Conservation (phyloP, 2,888 invertebrate genomes). For the Temnothorax rugatulus region DNA sequence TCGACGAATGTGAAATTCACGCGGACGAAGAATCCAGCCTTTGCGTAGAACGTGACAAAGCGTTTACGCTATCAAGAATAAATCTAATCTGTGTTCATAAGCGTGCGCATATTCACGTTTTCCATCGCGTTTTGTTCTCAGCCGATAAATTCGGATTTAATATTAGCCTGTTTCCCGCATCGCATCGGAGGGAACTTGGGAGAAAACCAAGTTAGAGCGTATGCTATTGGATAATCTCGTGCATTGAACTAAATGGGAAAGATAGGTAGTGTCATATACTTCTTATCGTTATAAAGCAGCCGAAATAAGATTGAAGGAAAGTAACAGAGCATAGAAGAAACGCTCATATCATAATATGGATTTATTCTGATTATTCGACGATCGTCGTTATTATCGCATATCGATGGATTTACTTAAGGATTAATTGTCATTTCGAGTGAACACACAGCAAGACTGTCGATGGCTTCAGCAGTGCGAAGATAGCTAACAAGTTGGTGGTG, state of each 20-base stretch:
- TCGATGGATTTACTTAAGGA: not conserved
- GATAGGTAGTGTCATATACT: too few species aligned
- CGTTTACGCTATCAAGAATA: slow-evolving; percentile 1
- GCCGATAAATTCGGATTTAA: slow-evolving; percentile 21
- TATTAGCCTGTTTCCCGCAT: slow-evolving; percentile 28
- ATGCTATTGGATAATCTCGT: too few species aligned
- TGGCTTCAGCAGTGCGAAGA: slow-evolving; percentile 60
- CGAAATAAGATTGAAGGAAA: slow-evolving; percentile 7
- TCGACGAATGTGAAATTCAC: slow-evolving; percentile 6
- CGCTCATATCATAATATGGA: not conserved
- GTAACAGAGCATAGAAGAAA: not conserved
- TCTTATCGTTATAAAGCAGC: not conserved
- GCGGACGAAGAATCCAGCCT: not conserved
- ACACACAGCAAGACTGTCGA: slow-evolving; percentile 40
- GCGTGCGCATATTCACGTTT: not conserved
- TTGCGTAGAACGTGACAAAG: not conserved
- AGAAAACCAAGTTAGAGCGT: slow-evolving; percentile 30
- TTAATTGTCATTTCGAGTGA: slow-evolving; percentile 29
- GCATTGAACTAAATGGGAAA: slow-evolving; percentile 15
- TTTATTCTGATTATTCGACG: slow-evolving; percentile 9
- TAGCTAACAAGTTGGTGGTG: slow-evolving; percentile 85
- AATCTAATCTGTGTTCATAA: slow-evolving; percentile 7
- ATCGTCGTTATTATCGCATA: not conserved
- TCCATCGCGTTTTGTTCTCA: not conserved
- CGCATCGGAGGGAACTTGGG: not conserved